A percentile compares a stretch with the other conserved stretches of the same genome.
phyloP scores from a whole-genome alignment of 2,888 invertebrate genomes.

The Cacoxenus indagator region DNA sequence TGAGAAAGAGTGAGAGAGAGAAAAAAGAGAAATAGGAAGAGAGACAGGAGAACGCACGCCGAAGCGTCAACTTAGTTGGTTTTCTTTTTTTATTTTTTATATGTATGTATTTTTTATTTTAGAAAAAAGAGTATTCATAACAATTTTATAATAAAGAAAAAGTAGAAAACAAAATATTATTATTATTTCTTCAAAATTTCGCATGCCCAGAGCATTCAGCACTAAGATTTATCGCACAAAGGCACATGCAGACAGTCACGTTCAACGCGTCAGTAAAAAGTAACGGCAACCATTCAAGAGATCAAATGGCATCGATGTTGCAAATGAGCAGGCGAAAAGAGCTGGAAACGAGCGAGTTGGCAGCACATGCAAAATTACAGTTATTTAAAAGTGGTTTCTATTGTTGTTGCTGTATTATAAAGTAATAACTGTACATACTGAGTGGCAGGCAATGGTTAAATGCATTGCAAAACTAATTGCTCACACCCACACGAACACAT shows the following conservation, averaged over 20 bases:
- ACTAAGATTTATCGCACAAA: too few species aligned
- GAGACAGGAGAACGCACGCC: background rate
- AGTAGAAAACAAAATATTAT: background rate
- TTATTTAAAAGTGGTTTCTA: background rate
- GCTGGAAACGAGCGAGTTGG: background rate
- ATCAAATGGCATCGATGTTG: background rate
- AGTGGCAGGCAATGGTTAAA: too few species aligned
- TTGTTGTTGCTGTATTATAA: background rate
- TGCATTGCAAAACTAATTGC: too few species aligned
- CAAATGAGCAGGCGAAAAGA: background rate
- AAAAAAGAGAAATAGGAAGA: too few species aligned
- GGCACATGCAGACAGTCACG: too few species aligned
- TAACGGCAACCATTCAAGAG: background rate
- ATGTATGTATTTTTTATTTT: constrained; percentile 38
- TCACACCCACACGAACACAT: too few species aligned
- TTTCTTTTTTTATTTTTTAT: constrained; percentile 46
- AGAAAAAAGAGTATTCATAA: constrained; percentile 12
- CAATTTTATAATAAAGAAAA: background rate
- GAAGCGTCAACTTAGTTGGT: constrained; percentile 19
- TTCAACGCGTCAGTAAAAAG: too few species aligned
- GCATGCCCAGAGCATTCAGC: background rate
- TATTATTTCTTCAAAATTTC: background rate
- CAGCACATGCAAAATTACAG: background rate
- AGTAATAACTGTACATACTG: too few species aligned
- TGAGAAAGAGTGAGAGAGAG: constrained; percentile 24